Base-by-base conservation (phyloP, 2,113 vertebrate species). In the Steatornis caripensis region DNA sequence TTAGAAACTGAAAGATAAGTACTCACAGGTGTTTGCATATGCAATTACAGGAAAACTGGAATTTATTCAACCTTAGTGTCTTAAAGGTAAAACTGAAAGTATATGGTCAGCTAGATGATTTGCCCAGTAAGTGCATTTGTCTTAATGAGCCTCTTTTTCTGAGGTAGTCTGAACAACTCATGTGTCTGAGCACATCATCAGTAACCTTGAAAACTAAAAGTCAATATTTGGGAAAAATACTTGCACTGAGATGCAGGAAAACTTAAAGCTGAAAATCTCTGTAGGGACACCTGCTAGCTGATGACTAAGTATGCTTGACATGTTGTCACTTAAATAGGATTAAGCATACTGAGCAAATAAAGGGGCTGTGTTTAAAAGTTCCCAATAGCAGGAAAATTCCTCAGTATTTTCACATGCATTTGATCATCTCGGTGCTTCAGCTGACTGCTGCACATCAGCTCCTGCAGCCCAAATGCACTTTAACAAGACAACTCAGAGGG, bases 141-240 rank as follows among this genome's bases (percentile, higher is more conserved):
- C 97, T 93, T 97, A 95, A 98, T 84, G 91, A 96, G 95, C 79
- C 87, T 96, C 80, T 97, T 95, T 96, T 96, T 75, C 95, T 97
- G 94, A 96, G 61, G 87, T 87, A 96, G 79, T 85, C 86, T 89
- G 95, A 97, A 84, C 72, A 97, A 87, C 94, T 94, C 92, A 45
- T 87, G 89, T 95, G 87, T 79, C 77, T 77, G 72, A 97, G 87
- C 61, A 96, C 89, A 93, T 93, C 95, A 96, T 88, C 93, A 65
- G 96, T 94, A 98, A 98, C 96, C 97, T 98, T 97, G 97, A 98
- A 97, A 97, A 95, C 83, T 76, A 71, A 94, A 98, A 97, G 96
- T 97, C 97, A 98, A 95, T 98, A 98, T 97, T 96, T 97, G 89
- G 94, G n/a, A 97, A 97, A 96, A 96, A 84, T 86, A 91, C 91